Evolutionary conservation across 2,888 invertebrate species (phyloP), one percentile per base, ranked within the genome.

Genomic region (Trissolcus brochymenae): DNA sequence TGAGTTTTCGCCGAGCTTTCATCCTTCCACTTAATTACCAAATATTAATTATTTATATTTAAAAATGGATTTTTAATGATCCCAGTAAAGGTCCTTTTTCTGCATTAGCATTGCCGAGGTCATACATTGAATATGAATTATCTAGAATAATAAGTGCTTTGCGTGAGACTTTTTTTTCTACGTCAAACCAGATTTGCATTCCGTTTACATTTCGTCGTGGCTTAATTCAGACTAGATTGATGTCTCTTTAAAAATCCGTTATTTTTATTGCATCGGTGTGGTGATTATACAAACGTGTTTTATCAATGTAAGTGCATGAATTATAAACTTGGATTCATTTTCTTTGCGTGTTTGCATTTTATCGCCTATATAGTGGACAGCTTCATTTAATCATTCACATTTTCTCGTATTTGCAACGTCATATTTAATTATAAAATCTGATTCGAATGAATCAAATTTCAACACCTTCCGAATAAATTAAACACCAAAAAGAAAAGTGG

Each of bases 241-340:
- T 68, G 60, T 68, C 29, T 29, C 54, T 68, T 59, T 43, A 59
- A 68, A 68, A 60, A 54, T 60, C 59, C 54, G 59, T 68, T 46
- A 67, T 68, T 68, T 54, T 35, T 49, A 40, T 40, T 49, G 53
- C 41, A 35, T 9, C 9, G 35, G 9, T 9, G 35, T 9, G 35
- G 35, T 35, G 35, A 35, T 29, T 29, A 4, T 35, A 35, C 35
- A 35, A 35, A 6, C 35, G 9, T 35, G 35, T 35, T 35, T 35
- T 35, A 35, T 35, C 35, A 35, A 35, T 35, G 35, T 35, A 35
- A 35, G 35, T 35, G 35, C 9, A 35, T 35, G 35, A 35, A 35
- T 17, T 49, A 49, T 17, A 6, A 49, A 49, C 49, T 9, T n/a
- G 17, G 49, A n/a, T 49, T 2, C 17, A 35, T 35, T 35, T 35